Conservation (phyloP, 2,888 invertebrate genomes). For the Athalia cordata region DNA sequence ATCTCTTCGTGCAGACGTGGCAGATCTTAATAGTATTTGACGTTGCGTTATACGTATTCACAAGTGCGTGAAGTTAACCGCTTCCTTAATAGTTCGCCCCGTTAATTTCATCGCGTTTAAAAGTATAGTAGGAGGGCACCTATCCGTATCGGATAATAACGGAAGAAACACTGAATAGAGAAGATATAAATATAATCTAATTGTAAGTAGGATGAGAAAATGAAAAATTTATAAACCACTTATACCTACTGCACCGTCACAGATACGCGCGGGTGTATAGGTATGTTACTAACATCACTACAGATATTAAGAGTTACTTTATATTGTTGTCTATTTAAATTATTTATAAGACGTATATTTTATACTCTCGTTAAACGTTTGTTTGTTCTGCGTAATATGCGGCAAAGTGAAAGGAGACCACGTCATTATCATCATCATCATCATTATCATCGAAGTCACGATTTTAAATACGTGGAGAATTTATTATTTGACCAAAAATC, state of each 20-base stretch:
- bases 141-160: neutral
- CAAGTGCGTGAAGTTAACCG: constrained; percentile 38
- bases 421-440: no score
- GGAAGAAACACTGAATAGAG: neutral
- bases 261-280: no score
- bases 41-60: neutral
- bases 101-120: constrained; percentile 34
- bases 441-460: no score
- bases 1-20: neutral
- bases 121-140: neutral
- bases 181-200: no score
- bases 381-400: constrained; percentile 36
- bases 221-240: no score
- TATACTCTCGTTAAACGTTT: constrained; percentile 41
- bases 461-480: no score
- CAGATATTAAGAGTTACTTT: no score
- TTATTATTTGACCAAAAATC: no score
- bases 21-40: neutral
- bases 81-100: constrained; percentile 38
- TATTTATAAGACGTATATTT: constrained; percentile 7
- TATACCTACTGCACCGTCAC: neutral
- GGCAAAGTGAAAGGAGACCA: constrained; percentile 17
- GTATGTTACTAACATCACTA: no score
- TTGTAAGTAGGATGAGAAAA: no score
- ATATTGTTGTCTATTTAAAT: no score